These are phyloP conservation scores for Leuciscus idus DNA, from an alignment of 2,113 vertebrate genomes.

Conservation along the genomic window DNA sequence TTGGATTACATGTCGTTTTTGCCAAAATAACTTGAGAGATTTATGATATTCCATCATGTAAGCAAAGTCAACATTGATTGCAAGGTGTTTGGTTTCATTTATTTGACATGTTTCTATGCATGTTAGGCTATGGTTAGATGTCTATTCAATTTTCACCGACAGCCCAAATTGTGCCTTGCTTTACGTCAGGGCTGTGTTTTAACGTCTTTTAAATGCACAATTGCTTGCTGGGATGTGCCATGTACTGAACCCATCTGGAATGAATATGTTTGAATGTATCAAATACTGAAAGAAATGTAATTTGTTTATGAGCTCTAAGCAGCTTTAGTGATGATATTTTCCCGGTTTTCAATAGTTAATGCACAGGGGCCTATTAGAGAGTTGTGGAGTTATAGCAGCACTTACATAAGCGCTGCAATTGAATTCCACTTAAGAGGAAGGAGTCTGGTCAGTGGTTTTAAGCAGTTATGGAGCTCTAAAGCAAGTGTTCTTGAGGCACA, in stretches of 20 bases:
- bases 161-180: too few relatives aligned
- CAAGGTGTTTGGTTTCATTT: too few relatives aligned
- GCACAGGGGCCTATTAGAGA: slow-evolving; percentile 38
- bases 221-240: background rate
- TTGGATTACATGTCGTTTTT: too few relatives aligned
- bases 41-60: too few relatives aligned
- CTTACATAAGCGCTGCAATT: slow-evolving; percentile 24
- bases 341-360: slow-evolving; percentile 41
- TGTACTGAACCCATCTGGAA: background rate
- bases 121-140: too few relatives aligned
- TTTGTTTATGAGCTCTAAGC: slow-evolving; percentile 36
- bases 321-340: slow-evolving; percentile 21
- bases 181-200: too few relatives aligned
- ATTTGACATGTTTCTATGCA: too few relatives aligned
- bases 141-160: too few relatives aligned
- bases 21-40: too few relatives aligned
- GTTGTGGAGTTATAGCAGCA: slow-evolving; percentile 41
- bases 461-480: slow-evolving; percentile 9
- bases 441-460: slow-evolving; percentile 23
- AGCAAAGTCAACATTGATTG: too few relatives aligned
- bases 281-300: slow-evolving; percentile 8
- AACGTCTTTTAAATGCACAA: too few relatives aligned
- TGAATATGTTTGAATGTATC: background rate
- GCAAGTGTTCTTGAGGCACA: background rate
- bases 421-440: slow-evolving; percentile 31